Conservation (phyloP, 2,797 vertebrate species). For the Rhinoraja longicauda region DNA sequence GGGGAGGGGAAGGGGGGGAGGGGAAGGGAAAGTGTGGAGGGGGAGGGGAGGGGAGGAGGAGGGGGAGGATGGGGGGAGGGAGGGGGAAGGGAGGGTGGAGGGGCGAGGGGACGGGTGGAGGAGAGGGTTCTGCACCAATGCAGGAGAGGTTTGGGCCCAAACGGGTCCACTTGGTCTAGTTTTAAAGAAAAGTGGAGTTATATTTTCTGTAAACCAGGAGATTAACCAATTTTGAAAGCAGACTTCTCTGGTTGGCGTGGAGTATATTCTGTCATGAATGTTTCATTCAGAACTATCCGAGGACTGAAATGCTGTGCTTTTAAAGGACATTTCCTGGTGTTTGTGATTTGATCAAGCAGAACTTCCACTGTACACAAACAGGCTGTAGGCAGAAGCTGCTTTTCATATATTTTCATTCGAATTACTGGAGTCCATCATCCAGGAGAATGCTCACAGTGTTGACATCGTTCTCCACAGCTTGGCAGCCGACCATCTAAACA, state of each 20-base stretch:
- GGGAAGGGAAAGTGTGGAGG: too few species aligned
- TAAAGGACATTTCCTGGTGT: background rate
- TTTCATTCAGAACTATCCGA: background rate
- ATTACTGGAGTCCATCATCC: background rate
- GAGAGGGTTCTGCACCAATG: too few species aligned
- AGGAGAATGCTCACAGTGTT: background rate
- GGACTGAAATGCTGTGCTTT: background rate
- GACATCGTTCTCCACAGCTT: background rate
- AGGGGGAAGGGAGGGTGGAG: too few species aligned
- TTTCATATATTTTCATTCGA: background rate
- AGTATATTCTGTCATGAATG: background rate
- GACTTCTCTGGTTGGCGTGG: background rate
- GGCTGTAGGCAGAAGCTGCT: background rate
- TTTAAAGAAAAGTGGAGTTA: background rate
- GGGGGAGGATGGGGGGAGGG: too few species aligned
- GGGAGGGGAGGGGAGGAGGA: too few species aligned
- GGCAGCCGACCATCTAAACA: background rate
- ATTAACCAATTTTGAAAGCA: background rate
- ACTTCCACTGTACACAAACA: background rate
- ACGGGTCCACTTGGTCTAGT: too few species aligned
- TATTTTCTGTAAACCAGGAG: background rate
- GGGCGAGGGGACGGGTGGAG: too few species aligned
- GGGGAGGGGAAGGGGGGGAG: too few species aligned
- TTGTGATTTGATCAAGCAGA: background rate
- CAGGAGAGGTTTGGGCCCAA: too few species aligned